phyloP scores from a whole-genome alignment of 2,113 vertebrate species.

The Meles meles region DNA sequence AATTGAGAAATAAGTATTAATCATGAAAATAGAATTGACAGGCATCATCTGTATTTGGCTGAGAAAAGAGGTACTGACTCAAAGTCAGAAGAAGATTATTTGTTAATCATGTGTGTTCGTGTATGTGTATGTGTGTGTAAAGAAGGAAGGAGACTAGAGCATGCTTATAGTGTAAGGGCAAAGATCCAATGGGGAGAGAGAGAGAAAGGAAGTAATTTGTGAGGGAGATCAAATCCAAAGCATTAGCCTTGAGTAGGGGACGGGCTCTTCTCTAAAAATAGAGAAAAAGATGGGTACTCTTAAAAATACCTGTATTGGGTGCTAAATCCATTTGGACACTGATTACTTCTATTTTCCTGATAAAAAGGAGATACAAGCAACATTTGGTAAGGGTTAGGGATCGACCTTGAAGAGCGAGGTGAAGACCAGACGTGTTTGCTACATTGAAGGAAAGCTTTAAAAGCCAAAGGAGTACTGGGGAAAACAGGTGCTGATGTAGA shows the following conservation, averaged over 20 bases:
- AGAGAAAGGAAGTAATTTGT: background rate
- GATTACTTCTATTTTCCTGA: background rate
- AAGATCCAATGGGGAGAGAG: background rate
- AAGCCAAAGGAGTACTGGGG: background rate
- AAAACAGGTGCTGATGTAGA: background rate
- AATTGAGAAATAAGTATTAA: slow-evolving; percentile 26
- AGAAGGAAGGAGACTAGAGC: background rate
- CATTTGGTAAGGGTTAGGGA: background rate
- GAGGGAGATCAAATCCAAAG: background rate
- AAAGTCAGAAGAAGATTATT: background rate
- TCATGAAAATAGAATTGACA: background rate
- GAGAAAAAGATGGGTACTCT: background rate
- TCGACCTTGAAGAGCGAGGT: background rate
- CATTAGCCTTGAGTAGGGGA: background rate
- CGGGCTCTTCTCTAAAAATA: background rate
- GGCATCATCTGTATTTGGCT: background rate
- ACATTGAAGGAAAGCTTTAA: background rate
- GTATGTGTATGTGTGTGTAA: background rate
- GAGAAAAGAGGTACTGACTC: background rate
- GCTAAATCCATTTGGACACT: background rate
- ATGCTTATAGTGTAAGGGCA: background rate
- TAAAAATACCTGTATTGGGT: background rate
- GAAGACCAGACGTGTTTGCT: background rate
- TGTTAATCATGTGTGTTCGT: background rate
- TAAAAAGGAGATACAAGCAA: background rate